phyloP scores from a whole-genome alignment of 2,797 vertebrate genomes.

The Emys orbicularis region DNA sequence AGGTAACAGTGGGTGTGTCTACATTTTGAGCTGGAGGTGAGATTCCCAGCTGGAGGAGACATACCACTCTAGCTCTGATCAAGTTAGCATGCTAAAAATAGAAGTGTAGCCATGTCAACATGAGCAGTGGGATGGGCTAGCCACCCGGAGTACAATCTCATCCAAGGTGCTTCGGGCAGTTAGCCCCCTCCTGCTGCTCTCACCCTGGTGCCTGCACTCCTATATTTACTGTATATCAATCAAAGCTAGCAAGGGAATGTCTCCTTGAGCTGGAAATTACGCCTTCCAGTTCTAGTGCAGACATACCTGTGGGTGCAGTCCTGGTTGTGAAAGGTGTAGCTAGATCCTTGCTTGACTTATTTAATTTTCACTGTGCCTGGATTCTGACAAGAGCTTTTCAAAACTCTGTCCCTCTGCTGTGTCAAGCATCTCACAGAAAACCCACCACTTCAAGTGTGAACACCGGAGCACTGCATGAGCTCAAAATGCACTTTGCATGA shows the following conservation, averaged over 20 bases:
- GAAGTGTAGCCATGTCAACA: not conserved
- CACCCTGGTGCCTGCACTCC: not conserved
- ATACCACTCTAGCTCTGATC: not conserved
- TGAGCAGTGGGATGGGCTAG: not conserved
- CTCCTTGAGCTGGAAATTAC: not conserved
- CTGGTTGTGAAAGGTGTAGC: constrained; percentile 29
- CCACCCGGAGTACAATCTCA: not conserved
- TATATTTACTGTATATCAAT: not conserved
- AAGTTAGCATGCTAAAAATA: not conserved
- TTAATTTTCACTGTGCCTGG: not conserved
- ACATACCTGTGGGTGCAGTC: not conserved
- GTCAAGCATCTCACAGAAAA: not conserved
- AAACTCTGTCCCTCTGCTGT: not conserved
- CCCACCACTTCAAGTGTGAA: not conserved
- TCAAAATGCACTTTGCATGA: not conserved
- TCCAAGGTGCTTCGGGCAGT: not conserved
- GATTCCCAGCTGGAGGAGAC: not conserved
- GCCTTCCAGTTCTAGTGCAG: not conserved
- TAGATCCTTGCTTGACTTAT: not conserved
- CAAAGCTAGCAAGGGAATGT: not conserved
- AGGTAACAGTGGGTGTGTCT: not conserved
- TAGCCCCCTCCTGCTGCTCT: not conserved
- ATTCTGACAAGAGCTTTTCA: not conserved
- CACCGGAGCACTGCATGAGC: not conserved
- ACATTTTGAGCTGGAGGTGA: not conserved